A percentile compares a stretch with the other conserved stretches of the same genome.
These are phyloP conservation scores for Busseola fusca DNA, from an alignment of 2,888 invertebrate genomes.

Conservation along the genomic window DNA sequence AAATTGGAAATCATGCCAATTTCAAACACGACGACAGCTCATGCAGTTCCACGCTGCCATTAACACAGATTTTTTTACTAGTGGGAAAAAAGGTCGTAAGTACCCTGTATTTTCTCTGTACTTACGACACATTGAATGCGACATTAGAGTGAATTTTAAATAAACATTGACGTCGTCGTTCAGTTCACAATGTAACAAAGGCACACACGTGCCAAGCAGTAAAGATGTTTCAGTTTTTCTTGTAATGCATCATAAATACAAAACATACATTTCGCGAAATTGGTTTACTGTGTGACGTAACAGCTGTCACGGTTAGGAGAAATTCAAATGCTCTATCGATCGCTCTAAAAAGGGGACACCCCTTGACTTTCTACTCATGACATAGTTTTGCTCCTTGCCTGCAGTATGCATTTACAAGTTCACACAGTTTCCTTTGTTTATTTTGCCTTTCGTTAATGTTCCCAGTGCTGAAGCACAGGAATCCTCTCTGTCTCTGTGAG, in stretches of 20 bases:
- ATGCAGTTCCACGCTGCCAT: slow-evolving; percentile 16
- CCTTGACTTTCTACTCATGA: not conserved
- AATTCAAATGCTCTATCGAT: not conserved
- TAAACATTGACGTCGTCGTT: slow-evolving; percentile 42
- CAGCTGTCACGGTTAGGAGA: not conserved
- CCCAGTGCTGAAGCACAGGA: not conserved
- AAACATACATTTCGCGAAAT: slow-evolving; percentile 17
- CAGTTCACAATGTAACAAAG: slow-evolving; percentile 33
- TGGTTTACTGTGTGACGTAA: slow-evolving; percentile 14
- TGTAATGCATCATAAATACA: slow-evolving; percentile 9
- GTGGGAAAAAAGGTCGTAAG: not conserved
- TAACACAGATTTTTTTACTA: slow-evolving; percentile 7
- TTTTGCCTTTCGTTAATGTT: not conserved
- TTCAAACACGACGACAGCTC: slow-evolving; percentile 30
- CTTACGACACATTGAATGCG: not conserved
- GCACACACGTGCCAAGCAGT: slow-evolving; percentile 31
- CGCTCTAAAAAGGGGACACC: not conserved
- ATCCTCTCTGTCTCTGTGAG: not conserved
- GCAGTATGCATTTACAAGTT: not conserved
- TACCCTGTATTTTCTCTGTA: slow-evolving; percentile 4
- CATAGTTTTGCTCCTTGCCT: not conserved
- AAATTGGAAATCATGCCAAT: slow-evolving; percentile 42
- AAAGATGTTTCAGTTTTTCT: slow-evolving; percentile 11
- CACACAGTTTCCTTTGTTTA: not conserved
- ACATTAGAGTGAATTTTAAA: slow-evolving; percentile 40